Conservation (phyloP, 2,888 invertebrate species). For the Prenolepis imparis region DNA sequence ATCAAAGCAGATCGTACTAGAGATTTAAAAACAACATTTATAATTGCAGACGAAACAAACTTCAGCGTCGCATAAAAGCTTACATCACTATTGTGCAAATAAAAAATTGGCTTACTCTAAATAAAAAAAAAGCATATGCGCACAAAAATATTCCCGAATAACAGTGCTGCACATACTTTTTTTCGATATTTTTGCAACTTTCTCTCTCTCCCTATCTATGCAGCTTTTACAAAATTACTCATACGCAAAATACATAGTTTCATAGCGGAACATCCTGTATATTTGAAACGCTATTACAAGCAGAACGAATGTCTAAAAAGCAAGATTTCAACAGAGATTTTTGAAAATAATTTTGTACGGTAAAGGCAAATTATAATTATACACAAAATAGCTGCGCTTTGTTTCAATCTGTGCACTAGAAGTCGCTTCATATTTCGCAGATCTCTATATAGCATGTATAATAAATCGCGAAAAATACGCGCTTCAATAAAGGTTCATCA, state of each 20-base stretch:
- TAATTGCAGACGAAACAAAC: constrained; percentile 9
- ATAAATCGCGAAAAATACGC: no score
- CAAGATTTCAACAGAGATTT: constrained; percentile 17
- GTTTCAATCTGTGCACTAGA: constrained; percentile 70
- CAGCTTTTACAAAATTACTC: neutral
- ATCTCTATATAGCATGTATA: neutral
- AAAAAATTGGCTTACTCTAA: constrained; percentile 11
- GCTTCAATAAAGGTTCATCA: no score
- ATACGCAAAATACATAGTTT: constrained; percentile 4
- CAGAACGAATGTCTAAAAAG: neutral
- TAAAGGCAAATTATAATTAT: constrained; percentile 73
- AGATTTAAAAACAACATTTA: constrained; percentile 1
- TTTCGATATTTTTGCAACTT: constrained; percentile 11
- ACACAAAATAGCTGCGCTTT: constrained; percentile 74
- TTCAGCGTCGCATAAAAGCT: neutral
- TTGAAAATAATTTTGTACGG: constrained; percentile 38
- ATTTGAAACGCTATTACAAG: neutral
- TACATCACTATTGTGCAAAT: neutral
- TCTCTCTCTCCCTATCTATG: neutral
- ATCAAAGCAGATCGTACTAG: neutral
- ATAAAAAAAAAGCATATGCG: neutral
- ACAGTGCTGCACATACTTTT: neutral
- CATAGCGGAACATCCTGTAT: no score
- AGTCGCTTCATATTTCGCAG: constrained; percentile 28
- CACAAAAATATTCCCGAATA: constrained; percentile 8